Conservation (phyloP, 2,888 invertebrate genomes). For the Hydrotaea cyrtoneurina region DNA sequence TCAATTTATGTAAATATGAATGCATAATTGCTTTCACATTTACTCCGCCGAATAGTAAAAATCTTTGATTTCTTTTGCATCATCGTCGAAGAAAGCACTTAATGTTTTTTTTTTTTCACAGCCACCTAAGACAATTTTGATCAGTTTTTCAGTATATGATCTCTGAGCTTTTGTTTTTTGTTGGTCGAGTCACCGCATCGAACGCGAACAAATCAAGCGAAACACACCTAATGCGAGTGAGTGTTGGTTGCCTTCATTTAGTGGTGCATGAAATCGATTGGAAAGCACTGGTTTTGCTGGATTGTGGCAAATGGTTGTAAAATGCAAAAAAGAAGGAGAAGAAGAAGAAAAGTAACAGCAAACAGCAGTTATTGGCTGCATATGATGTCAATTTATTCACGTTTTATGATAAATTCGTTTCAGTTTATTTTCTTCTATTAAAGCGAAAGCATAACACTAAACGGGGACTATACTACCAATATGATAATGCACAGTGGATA, state of each 20-base stretch:
- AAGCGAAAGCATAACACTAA: slow-evolving; percentile 51
- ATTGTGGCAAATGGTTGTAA: neutral
- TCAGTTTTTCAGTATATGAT: slow-evolving; percentile 42
- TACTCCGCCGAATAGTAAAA: too few relatives aligned
- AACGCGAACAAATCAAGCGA: slow-evolving; percentile 62
- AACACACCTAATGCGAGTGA: slow-evolving; percentile 58
- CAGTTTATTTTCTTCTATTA: slow-evolving; percentile 57
- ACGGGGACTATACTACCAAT: neutral
- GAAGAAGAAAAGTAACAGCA: slow-evolving; percentile 32
- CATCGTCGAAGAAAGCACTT: too few relatives aligned
- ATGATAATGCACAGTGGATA: neutral
- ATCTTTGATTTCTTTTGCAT: too few relatives aligned
- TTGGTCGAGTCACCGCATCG: neutral
- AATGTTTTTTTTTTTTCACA: too few relatives aligned
- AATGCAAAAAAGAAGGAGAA: neutral
- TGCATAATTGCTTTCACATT: too few relatives aligned
- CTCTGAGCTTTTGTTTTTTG: slow-evolving; percentile 54
- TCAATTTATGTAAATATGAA: too few relatives aligned
- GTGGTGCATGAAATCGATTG: slow-evolving; percentile 39
- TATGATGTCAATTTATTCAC: slow-evolving; percentile 66
- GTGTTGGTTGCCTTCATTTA: neutral
- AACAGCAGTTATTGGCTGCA: slow-evolving; percentile 64
- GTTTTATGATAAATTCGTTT: slow-evolving; percentile 66
- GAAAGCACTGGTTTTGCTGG: slow-evolving; percentile 51
- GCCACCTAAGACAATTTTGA: too few relatives aligned